Conservation (phyloP, 2,797 vertebrate genomes). For the Gambelia wislizenii region DNA sequence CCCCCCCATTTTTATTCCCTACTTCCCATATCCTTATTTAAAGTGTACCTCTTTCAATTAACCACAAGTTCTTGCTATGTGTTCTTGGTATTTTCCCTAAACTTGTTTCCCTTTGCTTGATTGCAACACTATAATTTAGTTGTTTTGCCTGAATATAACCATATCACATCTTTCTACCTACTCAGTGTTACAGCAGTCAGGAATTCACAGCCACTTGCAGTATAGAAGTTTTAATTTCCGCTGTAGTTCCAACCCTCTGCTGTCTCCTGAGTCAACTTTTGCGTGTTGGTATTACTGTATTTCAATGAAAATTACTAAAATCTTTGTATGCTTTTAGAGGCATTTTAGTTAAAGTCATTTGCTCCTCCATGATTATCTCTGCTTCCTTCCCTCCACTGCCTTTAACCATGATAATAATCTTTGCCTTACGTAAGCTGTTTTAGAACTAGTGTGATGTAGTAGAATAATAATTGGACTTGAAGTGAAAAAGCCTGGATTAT, state of each 20-base stretch:
- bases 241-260: not conserved
- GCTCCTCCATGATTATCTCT: not conserved
- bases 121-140: not conserved
- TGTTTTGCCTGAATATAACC: not conserved
- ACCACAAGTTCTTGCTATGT: not conserved
- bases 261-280: constrained; percentile 5
- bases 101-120: not conserved
- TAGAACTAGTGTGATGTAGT: not conserved
- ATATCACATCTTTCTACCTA: not conserved
- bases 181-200: not conserved
- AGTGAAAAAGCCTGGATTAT: not conserved
- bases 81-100: not conserved
- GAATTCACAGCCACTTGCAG: not conserved
- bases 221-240: not conserved
- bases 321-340: not conserved
- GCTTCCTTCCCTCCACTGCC: not conserved
- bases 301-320: not conserved
- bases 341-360: not conserved
- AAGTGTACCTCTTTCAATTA: not conserved
- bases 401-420: not conserved
- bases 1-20: not conserved
- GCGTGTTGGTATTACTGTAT: not conserved
- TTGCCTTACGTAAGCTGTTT: not conserved
- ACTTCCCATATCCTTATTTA: not conserved
- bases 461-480: not conserved